Percentiles rank a stretch among this genome's conserved stretches.
These are phyloP conservation scores for Anagrus nilaparvatae DNA, from an alignment of 1,140 invertebrate genomes.

Conservation along the genomic window DNA sequence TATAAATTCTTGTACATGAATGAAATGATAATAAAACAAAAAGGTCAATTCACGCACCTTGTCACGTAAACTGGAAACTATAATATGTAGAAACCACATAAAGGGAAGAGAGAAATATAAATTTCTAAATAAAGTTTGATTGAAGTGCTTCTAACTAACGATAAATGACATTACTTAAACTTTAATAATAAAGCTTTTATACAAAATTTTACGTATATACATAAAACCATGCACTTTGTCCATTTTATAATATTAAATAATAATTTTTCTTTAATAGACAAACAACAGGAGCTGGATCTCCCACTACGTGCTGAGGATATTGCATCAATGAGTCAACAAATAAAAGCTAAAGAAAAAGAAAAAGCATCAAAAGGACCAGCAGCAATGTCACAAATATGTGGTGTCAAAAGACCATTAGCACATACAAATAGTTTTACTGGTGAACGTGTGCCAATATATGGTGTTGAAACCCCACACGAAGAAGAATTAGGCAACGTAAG, in stretches of 20 bases:
- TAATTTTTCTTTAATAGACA: conserved; percentile 53
- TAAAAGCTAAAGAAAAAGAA: conserved; percentile 51
- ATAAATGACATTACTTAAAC: no score
- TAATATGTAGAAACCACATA: no score
- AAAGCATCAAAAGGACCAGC: conserved; percentile 45
- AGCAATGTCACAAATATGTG: conserved; percentile 84
- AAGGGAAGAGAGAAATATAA: no score
- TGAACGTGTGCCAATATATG: conserved; percentile 79
- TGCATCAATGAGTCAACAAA: conserved; percentile 42
- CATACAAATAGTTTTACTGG: conserved; percentile 88
- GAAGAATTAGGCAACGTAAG: conserved; percentile 78
- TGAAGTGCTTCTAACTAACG: no score
- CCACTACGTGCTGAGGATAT: conserved; percentile 74
- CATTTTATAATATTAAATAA: not conserved
- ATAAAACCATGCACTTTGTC: not conserved
- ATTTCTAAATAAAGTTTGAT: no score
- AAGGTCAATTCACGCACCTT: no score
- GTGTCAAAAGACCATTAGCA: conserved; percentile 75
- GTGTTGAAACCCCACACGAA: conserved; percentile 84
- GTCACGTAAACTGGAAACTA: no score
- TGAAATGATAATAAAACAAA: no score
- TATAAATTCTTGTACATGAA: no score
- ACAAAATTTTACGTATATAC: no score
- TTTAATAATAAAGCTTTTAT: no score
- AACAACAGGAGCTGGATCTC: conserved; percentile 91